Conservation (phyloP, 2,113 vertebrate genomes). For the Ctenomys sociabilis region DNA sequence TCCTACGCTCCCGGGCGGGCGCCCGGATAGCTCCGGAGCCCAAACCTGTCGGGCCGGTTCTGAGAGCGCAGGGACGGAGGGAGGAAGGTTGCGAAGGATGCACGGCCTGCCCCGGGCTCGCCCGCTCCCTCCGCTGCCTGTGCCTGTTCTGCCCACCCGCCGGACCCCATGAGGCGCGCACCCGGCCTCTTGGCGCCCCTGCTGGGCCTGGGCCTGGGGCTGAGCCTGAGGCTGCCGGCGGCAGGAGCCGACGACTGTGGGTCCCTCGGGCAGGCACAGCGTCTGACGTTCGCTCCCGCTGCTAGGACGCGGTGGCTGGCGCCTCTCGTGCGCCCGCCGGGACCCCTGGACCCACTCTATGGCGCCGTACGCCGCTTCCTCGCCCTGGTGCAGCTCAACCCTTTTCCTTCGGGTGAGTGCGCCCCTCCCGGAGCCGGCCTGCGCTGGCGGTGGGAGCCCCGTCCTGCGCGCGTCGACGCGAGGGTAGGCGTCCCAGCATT, state of each 20-base stretch:
- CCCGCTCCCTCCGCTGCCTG: background rate
- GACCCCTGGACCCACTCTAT: slow-evolving; percentile 84
- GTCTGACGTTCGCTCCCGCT: slow-evolving; percentile 78
- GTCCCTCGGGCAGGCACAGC: accelerated
- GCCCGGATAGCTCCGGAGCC: slow-evolving; percentile 72
- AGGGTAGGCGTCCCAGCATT: background rate
- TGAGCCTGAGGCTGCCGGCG: background rate
- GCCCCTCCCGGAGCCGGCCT: background rate
- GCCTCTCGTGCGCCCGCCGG: slow-evolving; percentile 69
- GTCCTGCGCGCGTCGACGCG: background rate
- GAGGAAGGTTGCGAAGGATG: slow-evolving; percentile 52
- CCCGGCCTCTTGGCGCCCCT: background rate
- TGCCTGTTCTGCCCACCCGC: background rate
- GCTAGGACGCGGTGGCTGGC: slow-evolving; percentile 80
- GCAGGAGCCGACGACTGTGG: slow-evolving; percentile 72
- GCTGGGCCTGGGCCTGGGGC: slow-evolving; percentile 65
- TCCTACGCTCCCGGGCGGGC: slow-evolving; percentile 66
- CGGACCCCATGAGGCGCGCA: background rate
- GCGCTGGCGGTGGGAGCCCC: accelerated
- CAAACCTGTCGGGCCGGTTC: slow-evolving; percentile 86
- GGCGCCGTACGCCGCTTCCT: slow-evolving; percentile 83
- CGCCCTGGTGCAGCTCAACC: slow-evolving; percentile 86
- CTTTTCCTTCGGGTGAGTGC: slow-evolving; percentile 86
- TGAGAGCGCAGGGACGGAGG: slow-evolving; percentile 27
- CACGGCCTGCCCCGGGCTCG: background rate